A percentile compares a stretch with the other conserved stretches of the same genome.
phyloP scores from a whole-genome alignment of 2,797 vertebrate genomes.

The Phyllotis vaccarum region DNA sequence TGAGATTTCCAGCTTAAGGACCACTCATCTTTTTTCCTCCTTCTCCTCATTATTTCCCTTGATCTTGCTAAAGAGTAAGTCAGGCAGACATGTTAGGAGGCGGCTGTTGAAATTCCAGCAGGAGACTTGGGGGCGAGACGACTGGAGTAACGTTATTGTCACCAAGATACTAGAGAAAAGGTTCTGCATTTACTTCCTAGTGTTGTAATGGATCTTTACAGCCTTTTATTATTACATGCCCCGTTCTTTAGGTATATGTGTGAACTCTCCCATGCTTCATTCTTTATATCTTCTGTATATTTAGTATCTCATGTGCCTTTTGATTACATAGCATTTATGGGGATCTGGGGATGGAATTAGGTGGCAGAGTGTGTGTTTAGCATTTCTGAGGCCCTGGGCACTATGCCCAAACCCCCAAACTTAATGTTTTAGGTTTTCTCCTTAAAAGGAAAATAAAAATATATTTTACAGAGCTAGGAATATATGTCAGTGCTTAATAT shows the following conservation, averaged over 20 bases:
- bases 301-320: not conserved
- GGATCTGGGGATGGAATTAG: not conserved
- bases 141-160: not conserved
- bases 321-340: not conserved
- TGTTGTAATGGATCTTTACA: constrained; percentile 31
- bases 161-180: not conserved
- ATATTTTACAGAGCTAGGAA: not conserved
- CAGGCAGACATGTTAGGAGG: not conserved
- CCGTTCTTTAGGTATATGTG: not conserved
- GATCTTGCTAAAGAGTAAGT: not conserved
- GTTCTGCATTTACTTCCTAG: constrained; percentile 26
- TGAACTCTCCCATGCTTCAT: not conserved
- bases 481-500: not conserved
- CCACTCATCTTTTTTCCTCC: not conserved
- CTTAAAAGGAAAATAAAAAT: not conserved
- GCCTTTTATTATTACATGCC: constrained; percentile 12
- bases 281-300: constrained; percentile 14
- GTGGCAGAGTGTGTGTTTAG: not conserved
- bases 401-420: not conserved
- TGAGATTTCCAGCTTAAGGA: constrained; percentile 17
- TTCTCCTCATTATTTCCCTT: not conserved
- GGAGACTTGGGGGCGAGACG: not conserved
- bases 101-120: not conserved
- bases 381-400: not conserved
- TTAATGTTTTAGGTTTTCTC: not conserved